Evolutionary conservation across 2,797 vertebrate species (phyloP), one percentile per base, ranked within the genome.

Genomic region (Sparus aurata): DNA sequence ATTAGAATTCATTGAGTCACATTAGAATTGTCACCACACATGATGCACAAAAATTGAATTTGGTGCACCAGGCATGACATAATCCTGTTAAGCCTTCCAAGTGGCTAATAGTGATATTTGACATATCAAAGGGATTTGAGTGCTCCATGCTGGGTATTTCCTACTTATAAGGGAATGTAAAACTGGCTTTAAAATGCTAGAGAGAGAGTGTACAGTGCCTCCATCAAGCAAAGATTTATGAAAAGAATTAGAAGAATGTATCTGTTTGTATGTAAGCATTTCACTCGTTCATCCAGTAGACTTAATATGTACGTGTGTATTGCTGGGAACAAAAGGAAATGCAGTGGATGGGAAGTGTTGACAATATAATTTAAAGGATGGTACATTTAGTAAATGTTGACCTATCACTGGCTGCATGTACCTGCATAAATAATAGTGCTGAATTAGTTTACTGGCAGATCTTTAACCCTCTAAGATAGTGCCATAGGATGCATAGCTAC

Each of bases 51-150:
- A 79, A 83, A 71, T 43, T 59, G 23, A 77, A 65, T 60, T 86
- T 75, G 82, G 57, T 53, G 73, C 23, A 43, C 61, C 61, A 64
- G 52, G 52, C 68, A 75, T 82, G 47, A 77, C 82, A 79, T 89
- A 80, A 90, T 89, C 85, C 80, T 49, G 50, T 75, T 88, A 83
- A 88, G 59, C 67, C 63, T 83, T 79, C 83, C 71, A 82, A 79
- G 79, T 76, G 77, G 62, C 73, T 68, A 57, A 72, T 69, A 76
- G 65, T 87, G 59, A 83, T 85, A 53, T 79, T 68, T 73, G 80
- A 76, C n/a, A n/a, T 68, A 84, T 85, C 54, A 69, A 67, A 82
- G 50, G 83, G 75, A 66, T 86, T 84, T 77, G 82, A 84, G 63
- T 60, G 67, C 60, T 66, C 55, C 62, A 68, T 20, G 34, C 45